Conservation (phyloP, 2,888 invertebrate genomes). For the Leucophenga montana region DNA sequence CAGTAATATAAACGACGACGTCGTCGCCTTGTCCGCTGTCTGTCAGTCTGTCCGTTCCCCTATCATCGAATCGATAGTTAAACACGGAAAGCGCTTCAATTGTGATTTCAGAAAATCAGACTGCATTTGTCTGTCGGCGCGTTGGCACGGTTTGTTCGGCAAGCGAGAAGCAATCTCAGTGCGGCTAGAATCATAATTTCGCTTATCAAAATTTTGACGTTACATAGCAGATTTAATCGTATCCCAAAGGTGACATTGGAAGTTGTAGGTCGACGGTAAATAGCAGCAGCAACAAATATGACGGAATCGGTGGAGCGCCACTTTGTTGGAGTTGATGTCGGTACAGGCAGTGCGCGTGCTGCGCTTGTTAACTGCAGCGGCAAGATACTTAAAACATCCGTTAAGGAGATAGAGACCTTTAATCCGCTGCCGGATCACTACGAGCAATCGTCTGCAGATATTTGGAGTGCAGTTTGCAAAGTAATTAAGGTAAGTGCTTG, state of each 20-base stretch:
- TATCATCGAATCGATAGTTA: no score
- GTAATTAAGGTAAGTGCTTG: conserved; percentile 81
- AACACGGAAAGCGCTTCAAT: no score
- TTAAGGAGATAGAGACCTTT: conserved; percentile 82
- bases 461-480: conserved; percentile 81
- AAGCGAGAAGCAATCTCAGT: no score
- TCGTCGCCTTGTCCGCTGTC: conserved; percentile 36
- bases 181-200: no score
- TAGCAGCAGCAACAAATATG: conserved; percentile 44
- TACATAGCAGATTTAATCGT: neutral
- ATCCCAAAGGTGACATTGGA: conserved; percentile 47
- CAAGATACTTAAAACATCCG: conserved; percentile 78
- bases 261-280: conserved; percentile 31
- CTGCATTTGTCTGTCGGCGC: conserved; percentile 44
- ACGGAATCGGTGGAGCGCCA: conserved; percentile 67
- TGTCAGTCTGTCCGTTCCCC: neutral
- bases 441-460: conserved; percentile 92
- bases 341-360: conserved; percentile 91
- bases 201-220: no score
- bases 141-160: conserved; percentile 33
- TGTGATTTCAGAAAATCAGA: conserved; percentile 29
- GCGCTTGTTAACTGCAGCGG: conserved; percentile 84
- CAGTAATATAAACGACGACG: no score
- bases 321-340: conserved; percentile 93
- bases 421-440: conserved; percentile 84